These are phyloP conservation scores for Pteropus alecto DNA, from an alignment of 2,113 vertebrate species.

Conservation along the genomic window DNA sequence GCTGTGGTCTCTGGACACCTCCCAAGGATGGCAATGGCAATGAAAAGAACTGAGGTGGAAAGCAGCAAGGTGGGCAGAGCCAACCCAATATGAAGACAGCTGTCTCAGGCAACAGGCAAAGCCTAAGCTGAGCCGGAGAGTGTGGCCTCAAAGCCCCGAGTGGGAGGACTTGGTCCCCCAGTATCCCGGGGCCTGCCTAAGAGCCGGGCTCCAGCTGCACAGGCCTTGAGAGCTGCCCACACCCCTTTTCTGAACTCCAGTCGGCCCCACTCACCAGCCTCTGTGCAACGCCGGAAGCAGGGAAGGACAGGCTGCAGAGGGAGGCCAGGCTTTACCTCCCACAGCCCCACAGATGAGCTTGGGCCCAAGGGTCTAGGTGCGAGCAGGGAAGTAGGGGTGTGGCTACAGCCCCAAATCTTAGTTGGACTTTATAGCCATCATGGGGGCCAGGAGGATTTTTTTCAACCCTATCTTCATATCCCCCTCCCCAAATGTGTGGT, in stretches of 20 bases:
- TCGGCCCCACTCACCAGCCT: constrained; percentile 78
- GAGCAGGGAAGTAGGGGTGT: constrained; percentile 61
- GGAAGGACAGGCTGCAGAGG: constrained; percentile 72
- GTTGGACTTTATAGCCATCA: constrained; percentile 70
- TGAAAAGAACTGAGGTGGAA: constrained; percentile 28
- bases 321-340: constrained; percentile 68
- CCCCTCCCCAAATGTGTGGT: constrained; percentile 83
- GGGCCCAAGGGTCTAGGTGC: constrained; percentile 69
- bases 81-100: background rate
- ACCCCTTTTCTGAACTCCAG: constrained; percentile 82
- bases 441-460: constrained; percentile 59
- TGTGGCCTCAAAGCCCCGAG: background rate
- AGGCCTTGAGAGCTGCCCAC: constrained; percentile 78
- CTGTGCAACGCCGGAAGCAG: constrained; percentile 79
- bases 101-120: constrained; percentile 12
- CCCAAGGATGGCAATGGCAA: constrained; percentile 48
- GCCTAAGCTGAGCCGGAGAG: background rate
- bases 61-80: constrained; percentile 59
- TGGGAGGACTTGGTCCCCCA: constrained; percentile 37
- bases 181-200: constrained; percentile 64
- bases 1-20: constrained; percentile 36
- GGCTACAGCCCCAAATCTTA: constrained; percentile 50
- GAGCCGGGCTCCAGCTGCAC: constrained; percentile 79
- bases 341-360: constrained; percentile 62
- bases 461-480: constrained; percentile 75